A percentile compares a stretch with the other conserved stretches of the same genome.
These are phyloP conservation scores for Scotopteryx bipunctaria DNA, from an alignment of 2,888 invertebrate species.

Conservation along the genomic window DNA sequence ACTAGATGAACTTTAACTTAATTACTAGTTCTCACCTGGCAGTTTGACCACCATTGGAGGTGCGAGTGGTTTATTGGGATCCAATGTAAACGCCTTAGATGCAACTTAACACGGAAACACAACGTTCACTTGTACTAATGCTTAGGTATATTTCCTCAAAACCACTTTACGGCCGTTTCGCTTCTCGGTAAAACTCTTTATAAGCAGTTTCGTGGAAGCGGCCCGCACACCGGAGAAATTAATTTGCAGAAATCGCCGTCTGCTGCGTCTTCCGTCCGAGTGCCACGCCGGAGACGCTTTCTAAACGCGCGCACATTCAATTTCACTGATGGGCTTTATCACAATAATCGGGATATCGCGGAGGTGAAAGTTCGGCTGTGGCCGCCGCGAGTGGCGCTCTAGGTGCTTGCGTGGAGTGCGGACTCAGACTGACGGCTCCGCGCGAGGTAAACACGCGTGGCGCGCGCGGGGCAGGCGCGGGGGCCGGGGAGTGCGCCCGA, in stretches of 20 bases:
- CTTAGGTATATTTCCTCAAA: conserved; percentile 75
- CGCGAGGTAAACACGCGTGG: conserved; percentile 40
- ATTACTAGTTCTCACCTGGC: conserved; percentile 66
- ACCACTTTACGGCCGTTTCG: conserved; percentile 79
- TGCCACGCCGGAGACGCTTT: conserved; percentile 68
- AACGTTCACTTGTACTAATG: conserved; percentile 69
- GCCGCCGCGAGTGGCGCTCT: conserved; percentile 58
- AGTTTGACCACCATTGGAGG: conserved; percentile 82
- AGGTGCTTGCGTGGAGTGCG: conserved; percentile 59
- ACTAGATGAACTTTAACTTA: conserved; percentile 11
- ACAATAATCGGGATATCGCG: conserved; percentile 77
- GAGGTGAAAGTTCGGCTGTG: conserved; percentile 77
- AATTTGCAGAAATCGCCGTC: conserved; percentile 76
- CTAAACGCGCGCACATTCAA: conserved; percentile 77
- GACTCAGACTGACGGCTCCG: conserved; percentile 61
- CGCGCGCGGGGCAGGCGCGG: conserved; percentile 42
- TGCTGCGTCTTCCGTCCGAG: conserved; percentile 66
- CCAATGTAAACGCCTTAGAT: conserved; percentile 78
- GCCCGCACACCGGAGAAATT: conserved; percentile 77
- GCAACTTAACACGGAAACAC: conserved; percentile 77
- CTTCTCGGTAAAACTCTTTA: conserved; percentile 80
- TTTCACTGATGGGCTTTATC: conserved; percentile 77
- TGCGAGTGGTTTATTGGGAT: conserved; percentile 74
- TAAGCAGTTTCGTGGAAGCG: conserved; percentile 79
- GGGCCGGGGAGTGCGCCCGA: conserved; percentile 44